Conservation (phyloP, 2,888 invertebrate species). For the Kryphioiulus occultus region DNA sequence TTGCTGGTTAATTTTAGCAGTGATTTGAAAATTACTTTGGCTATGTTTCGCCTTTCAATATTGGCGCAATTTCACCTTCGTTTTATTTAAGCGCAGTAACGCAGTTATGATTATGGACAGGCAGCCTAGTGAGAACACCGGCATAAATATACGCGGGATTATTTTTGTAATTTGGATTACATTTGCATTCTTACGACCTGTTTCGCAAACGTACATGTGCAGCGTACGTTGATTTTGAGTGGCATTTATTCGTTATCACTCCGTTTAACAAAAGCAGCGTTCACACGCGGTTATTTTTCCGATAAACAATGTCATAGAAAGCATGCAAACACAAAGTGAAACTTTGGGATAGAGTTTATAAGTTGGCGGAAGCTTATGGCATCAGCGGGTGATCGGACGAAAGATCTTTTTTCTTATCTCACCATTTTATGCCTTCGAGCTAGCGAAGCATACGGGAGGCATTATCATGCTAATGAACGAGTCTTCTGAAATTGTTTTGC, state of each 20-base stretch:
- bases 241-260: not conserved
- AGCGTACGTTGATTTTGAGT: not conserved
- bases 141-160: not conserved
- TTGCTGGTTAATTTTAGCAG: too few species aligned
- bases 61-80: too few species aligned
- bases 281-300: not conserved
- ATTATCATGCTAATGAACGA: conserved; percentile 24
- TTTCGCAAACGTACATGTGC: not conserved
- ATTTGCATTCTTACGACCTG: not conserved
- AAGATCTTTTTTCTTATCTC: not conserved
- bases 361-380: not conserved
- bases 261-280: not conserved
- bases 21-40: too few species aligned
- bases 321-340: not conserved
- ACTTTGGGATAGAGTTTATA: not conserved
- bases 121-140: too few species aligned
- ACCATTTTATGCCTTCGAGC: not conserved
- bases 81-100: too few species aligned
- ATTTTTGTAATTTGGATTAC: not conserved
- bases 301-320: not conserved
- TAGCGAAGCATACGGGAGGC: not conserved
- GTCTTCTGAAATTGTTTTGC: conserved; percentile 4
- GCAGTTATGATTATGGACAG: too few species aligned
- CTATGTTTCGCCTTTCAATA: too few species aligned
- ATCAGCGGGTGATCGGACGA: not conserved